Evolutionary conservation across 1,140 invertebrate genomes (phyloP).

Genomic region (Mamestra configurata): DNA sequence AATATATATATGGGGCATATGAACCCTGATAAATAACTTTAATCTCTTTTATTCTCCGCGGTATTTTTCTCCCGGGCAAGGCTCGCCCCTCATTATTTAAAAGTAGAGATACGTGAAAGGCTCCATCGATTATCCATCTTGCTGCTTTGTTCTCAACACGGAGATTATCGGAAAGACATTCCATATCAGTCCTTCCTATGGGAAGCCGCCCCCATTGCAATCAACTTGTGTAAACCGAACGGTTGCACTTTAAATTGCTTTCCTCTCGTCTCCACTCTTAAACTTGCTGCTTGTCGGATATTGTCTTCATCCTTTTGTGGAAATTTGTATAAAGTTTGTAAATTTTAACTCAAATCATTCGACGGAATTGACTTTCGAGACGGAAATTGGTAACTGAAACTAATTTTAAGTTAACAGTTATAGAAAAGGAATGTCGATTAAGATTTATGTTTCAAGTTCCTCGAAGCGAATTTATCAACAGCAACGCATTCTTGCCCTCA

Average conservation of each 20-base stretch:
- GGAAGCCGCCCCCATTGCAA: conserved; percentile 19
- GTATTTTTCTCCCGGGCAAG: conserved; percentile 52
- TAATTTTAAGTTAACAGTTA: conserved; percentile 52
- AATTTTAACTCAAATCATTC: conserved; percentile 52
- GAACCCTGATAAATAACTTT: conserved; percentile 56
- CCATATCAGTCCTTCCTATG: conserved; percentile 27
- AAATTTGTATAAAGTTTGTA: conserved; percentile 56
- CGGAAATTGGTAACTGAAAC: conserved; percentile 47
- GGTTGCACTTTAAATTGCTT: conserved; percentile 60
- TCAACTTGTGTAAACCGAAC: conserved; percentile 23
- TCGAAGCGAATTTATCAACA: conserved; percentile 28
- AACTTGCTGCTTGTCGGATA: conserved; percentile 38
- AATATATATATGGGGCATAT: not conserved
- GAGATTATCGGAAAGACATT: conserved; percentile 53
- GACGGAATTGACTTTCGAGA: conserved; percentile 47
- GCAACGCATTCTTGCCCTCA: not conserved
- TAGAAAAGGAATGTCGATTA: conserved; percentile 38
- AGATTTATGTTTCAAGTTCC: conserved; percentile 26
- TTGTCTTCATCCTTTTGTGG: conserved; percentile 56
- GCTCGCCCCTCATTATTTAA: conserved; percentile 65
- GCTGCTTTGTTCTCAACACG: conserved; percentile 58
- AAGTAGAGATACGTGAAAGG: conserved; percentile 62
- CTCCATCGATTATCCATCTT: conserved; percentile 74
- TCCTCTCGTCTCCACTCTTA: conserved; percentile 33
- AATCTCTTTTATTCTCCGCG: conserved; percentile 49